Base-by-base conservation (phyloP, 2,113 vertebrate genomes). In the Heterochromis multidens region DNA sequence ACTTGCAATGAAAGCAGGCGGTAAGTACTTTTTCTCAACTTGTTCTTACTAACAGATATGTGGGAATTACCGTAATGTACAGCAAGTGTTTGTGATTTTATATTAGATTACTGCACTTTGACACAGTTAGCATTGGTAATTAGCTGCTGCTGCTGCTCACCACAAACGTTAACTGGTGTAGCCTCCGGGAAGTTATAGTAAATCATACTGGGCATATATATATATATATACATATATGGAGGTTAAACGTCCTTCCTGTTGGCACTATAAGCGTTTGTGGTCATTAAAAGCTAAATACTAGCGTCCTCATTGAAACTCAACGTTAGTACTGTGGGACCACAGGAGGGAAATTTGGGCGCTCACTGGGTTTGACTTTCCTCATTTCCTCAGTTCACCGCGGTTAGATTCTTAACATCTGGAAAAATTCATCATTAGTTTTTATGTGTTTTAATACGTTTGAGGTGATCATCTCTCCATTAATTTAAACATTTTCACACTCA, bases 1-100 rank as follows among this genome's bases (percentile, higher is more conserved):
- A 81, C 84, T 94, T 93, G 96, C 93, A 92, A 97, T 97, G 96
- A 96, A 96, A 96, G 95, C 94, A 63, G 95, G 96, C 81, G 95
- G 96, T 97, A 94, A 97, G 96, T 95, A 46, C 35, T 21, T 72
- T 61, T 37, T 43, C 16, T 11, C 13, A 35, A 10, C 8, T 46
- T 74, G 14, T 17, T 59, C 23, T 23, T n/a, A 31, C 2, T 25
- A 40, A 3, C 11, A 29, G 21, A 27, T 5, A 25, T n/a, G 0
- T 19, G 1, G 1, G 1, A 10, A 31, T 52, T 5, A 1, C 5
- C 5, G 14, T 37, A 14, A 14, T 37, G 7, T 52, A 25, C 19
- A 6, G 11, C 1, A 19, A 33, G 1, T 40, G 10, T 81, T 81
- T 23, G 7, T 10, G 13, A 52, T 27, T 0, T 7, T n/a, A 52